phyloP scores from a whole-genome alignment of 1,140 invertebrate genomes.

The Popillia japonica region DNA sequence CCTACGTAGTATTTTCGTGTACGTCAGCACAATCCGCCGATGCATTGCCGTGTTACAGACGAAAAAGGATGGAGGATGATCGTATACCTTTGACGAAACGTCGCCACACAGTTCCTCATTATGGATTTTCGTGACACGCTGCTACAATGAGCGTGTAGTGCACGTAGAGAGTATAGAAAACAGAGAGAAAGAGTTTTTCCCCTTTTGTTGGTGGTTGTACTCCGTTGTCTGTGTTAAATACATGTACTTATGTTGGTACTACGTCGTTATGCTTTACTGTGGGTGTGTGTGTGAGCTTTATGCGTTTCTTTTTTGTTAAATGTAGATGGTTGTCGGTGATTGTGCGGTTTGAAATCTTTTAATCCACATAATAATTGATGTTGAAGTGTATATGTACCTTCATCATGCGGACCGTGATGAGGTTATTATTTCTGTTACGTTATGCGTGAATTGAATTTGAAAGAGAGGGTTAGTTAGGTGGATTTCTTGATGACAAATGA shows the following conservation, averaged over 20 bases:
- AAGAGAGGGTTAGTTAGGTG: not conserved
- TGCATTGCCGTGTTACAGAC: not conserved
- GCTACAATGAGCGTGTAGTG: not conserved
- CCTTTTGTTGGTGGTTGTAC: slow-evolving; percentile 8
- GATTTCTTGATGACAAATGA: too few relatives aligned
- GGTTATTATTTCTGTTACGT: not conserved
- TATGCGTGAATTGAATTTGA: not conserved
- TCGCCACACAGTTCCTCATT: not conserved
- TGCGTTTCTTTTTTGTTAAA: not conserved
- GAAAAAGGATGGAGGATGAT: not conserved
- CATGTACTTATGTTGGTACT: not conserved
- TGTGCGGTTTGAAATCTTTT: slow-evolving; percentile 10
- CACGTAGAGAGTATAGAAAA: not conserved
- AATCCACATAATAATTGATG: slow-evolving; percentile 1
- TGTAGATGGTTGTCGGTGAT: not conserved
- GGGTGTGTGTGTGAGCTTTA: not conserved
- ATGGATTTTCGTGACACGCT: slow-evolving; percentile 6
- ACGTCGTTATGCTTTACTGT: not conserved
- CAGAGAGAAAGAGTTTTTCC: not conserved
- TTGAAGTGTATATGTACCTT: not conserved
- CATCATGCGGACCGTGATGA: not conserved
- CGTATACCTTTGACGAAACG: slow-evolving; percentile 3
- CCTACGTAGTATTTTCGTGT: not conserved
- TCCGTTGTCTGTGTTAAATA: not conserved
- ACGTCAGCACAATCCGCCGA: not conserved